Evolutionary conservation across 2,797 vertebrate species (phyloP).

Genomic region (Columba guinea): DNA sequence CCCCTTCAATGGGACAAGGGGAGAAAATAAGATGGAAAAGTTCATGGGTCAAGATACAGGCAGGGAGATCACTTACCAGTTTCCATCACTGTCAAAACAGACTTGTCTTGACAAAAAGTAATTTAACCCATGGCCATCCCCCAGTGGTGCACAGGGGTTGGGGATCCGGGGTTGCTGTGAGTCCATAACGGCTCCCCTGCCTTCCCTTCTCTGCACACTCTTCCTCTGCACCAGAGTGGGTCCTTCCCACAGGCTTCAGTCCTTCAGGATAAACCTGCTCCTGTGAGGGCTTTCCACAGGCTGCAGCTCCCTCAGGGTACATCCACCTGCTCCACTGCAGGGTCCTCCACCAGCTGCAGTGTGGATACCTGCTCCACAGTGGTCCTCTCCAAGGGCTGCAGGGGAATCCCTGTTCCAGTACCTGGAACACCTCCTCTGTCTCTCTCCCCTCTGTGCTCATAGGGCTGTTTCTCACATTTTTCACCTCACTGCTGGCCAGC

Average conservation of each 20-base stretch:
- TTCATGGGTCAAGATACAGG: neutral
- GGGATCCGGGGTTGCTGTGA: neutral
- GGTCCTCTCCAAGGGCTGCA: neutral
- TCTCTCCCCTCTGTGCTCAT: fast-evolving
- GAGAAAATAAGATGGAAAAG: neutral
- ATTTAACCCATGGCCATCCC: neutral
- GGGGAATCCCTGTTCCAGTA: fast-evolving
- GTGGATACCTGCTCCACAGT: neutral
- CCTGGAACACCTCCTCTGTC: too few relatives aligned
- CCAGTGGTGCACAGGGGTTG: neutral
- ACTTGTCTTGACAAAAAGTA: neutral
- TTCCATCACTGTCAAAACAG: neutral
- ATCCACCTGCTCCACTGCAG: neutral
- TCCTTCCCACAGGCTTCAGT: neutral
- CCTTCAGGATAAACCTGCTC: neutral
- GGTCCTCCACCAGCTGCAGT: neutral
- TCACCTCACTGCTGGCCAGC: fast-evolving
- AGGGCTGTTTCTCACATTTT: neutral
- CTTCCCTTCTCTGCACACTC: neutral
- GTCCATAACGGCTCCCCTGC: neutral
- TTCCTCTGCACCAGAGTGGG: neutral
- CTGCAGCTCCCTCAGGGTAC: neutral
- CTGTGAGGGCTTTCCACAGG: neutral
- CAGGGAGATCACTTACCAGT: neutral
- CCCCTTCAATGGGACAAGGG: neutral